Base-by-base conservation (phyloP, 2,113 vertebrate genomes). In the Tringa solitaria region DNA sequence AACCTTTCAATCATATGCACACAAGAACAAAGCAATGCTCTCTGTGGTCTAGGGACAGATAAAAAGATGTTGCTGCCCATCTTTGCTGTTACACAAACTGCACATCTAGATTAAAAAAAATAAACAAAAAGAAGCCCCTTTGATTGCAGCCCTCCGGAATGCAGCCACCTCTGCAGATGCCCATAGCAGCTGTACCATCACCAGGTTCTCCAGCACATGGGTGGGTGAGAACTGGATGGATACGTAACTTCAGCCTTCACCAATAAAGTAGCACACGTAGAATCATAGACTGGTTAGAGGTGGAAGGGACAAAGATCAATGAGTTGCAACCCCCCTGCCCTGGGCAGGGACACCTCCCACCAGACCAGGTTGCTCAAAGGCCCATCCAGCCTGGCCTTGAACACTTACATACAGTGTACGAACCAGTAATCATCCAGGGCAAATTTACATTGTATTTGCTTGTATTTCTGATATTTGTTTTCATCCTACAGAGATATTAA, bases 151-250 rank as follows among this genome's bases (percentile, higher is more conserved):
- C 6, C 33, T 51, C 53, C 53, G 51, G 63, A 50, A 63, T 7
- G 45, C 45, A 37, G 22, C 4, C 67, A 6, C 50, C 35, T 13
- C 10, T 37, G 53, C 6, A 4, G 80, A 28, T 50, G 45, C 3
- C 57, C 26, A 33, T 21, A 6, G 9, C 50, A 75, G 74, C 77
- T 8, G 24, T 0, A 15, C 69, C 24, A 67, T 27, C 60, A 37
- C 0, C 0, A 43, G 14, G 37, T 27, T n/a, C 32, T 23, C 13
- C 10, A 11, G 14, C 18, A 24, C 35, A 7, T 0, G 1, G 37
- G 6, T 10, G 3, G 8, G 5, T 6, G 63, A 74, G 76, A 45
- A 43, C 32, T 39, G 50, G 7, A 41, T 3, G 33, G 22, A 2
- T 2, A 6, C 16, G 1, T 4, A 22, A 7, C 11, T 22, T 17